These are phyloP conservation scores for Dynastes maya DNA, from an alignment of 2,888 invertebrate genomes.

Conservation along the genomic window DNA sequence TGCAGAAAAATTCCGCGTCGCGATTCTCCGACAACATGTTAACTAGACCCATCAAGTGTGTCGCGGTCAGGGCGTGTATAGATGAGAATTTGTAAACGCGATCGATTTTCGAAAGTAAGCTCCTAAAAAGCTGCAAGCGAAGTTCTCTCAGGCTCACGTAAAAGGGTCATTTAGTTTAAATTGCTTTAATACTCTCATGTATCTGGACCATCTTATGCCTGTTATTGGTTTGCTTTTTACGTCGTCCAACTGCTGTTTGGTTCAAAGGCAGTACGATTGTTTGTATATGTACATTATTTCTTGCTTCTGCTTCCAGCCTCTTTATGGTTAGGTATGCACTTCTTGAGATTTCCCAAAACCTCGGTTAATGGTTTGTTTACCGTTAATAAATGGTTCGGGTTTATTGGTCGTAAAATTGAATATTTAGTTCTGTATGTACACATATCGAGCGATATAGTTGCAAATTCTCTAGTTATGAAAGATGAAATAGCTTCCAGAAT, in stretches of 20 bases:
- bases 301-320: too few relatives aligned
- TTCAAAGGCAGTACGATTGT: not conserved
- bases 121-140: not conserved
- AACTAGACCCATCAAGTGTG: conserved; percentile 34
- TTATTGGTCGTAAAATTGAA: too few relatives aligned
- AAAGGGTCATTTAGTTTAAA: conserved; percentile 14
- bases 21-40: conserved; percentile 28
- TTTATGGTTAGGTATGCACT: not conserved
- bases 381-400: not conserved
- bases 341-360: not conserved
- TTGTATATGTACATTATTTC: not conserved
- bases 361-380: not conserved
- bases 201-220: not conserved
- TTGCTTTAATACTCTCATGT: conserved; percentile 6
- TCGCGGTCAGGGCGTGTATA: not conserved
- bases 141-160: conserved; percentile 3
- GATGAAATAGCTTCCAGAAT: too few relatives aligned
- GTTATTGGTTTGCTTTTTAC: conserved; percentile 9
- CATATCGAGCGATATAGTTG: too few relatives aligned
- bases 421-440: too few relatives aligned
- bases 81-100: conserved; percentile 9
- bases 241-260: not conserved
- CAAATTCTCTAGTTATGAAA: too few relatives aligned
- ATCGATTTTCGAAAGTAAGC: conserved; percentile 20
- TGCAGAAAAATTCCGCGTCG: conserved; percentile 21